Base-by-base conservation (phyloP, 2,888 invertebrate genomes). In the Dryobotodes eremita region DNA sequence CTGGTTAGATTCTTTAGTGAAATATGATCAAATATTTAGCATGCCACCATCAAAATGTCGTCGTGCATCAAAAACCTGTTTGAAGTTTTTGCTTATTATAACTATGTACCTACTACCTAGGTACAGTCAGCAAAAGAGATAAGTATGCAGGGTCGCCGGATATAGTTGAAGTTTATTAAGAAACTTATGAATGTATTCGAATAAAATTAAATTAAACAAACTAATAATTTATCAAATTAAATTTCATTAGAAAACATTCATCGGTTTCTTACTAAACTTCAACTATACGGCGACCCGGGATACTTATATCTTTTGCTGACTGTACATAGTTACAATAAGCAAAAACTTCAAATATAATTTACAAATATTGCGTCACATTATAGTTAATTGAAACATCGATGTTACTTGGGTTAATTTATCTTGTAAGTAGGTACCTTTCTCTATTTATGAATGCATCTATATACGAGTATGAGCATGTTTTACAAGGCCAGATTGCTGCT, bases 21-120 rank as follows among this genome's bases (percentile, higher is more conserved):
- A 81, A 75, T 84, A 82, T 84, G 75, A 84, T 73, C 72, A 48
- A 84, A 84, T 82, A 77, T 71, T 84, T 62, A 57, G 70, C 42
- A 65, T 84, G 68, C n/a, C 77, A 74, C 77, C 73, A 71, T 61
- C 71, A 20, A 36, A 48, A 57, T 70, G 26, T 15, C 13, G 31
- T 36, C 77, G 74, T 77, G 71, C 77, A 83, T 69, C 53, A 55
- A 72, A 69, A 84, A 84, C 84, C 71, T 64, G 84, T 81, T 76
- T 64, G 7, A 17, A 74, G 31, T 83, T 80, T 73, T 83, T 76
- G 62, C 59, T 64, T 61, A 57, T 50, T 72, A 59, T 13, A 36
- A 4, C 5, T 68, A 55, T 1, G 20, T 62, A 50, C 5, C 20
- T 69, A 73, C 6, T 42, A 42, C 42, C 42, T 42, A 42, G 31